Base-by-base conservation (phyloP, 2,888 invertebrate genomes). In the Xestia xanthographa region DNA sequence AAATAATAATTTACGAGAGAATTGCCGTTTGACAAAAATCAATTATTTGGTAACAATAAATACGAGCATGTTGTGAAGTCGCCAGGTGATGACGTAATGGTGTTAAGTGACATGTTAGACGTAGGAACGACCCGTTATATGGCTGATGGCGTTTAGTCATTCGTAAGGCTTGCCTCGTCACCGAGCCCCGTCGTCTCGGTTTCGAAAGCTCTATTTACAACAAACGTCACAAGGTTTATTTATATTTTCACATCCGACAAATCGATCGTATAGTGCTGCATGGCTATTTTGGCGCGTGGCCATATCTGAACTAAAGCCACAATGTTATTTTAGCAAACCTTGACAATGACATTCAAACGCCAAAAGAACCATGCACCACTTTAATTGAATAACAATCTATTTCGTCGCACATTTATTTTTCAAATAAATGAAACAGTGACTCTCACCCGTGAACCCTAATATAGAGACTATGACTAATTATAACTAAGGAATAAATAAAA, bases 21-120 rank as follows among this genome's bases (percentile, higher is more conserved):
- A 85, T 78, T 86, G 79, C 75, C 72, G 50, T 77, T 79, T 77
- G 74, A 81, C 82, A 80, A 81, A 60, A 83, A 76, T 83, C 83
- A 88, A 84, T 90, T 93, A 94, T 94, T 94, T 94, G 94, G 94
- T 94, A 94, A 94, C 93, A 91, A 92, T 92, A 93, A 92, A 93
- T 93, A 93, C 88, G 76, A 82, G 43, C 41, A 41, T 41, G 56
- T 72, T 62, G 62, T 62, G 62, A 62, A 38, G 62, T 62, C 62
- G 38, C 38, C 62, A 62, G 62, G 62, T 75, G 66, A 22, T 48
- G 66, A 43, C n/a, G n/a, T 43, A n/a, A 1, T 65, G 45, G 29
- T 17, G 17, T 29, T 1, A 60, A 74, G n/a, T 75, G 79, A 66
- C 66, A 67, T 62, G 70, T n/a, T 29, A 77, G 73, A 68, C 56